Evolutionary conservation across 1,140 invertebrate species (phyloP).

Genomic region (Euglossa dilemma): DNA sequence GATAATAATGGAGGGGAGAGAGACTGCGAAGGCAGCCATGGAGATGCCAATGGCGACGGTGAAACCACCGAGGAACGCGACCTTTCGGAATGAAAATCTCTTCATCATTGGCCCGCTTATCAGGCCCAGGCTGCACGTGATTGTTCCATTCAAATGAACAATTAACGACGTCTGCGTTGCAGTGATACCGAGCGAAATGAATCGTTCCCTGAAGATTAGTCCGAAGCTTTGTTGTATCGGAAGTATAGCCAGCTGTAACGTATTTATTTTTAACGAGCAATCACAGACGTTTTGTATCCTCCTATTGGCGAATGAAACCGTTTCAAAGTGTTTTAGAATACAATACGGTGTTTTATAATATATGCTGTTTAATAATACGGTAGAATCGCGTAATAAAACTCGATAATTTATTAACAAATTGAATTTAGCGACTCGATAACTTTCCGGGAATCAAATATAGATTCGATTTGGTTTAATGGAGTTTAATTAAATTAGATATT

Average conservation of each 20-base stretch:
- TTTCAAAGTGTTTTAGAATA: no score
- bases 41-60: constrained; percentile 82
- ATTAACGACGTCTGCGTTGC: constrained; percentile 84
- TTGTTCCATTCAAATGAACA: constrained; percentile 85
- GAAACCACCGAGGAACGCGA: constrained; percentile 82
- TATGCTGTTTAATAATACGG: no score
- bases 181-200: constrained; percentile 83
- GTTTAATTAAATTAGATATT: no score
- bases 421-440: no score
- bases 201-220: constrained; percentile 86
- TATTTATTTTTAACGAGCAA: neutral
- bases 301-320: no score
- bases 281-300: neutral
- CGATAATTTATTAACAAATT: no score
- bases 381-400: no score
- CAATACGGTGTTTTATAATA: no score
- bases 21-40: constrained; percentile 80
- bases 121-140: constrained; percentile 81
- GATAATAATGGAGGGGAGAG: constrained; percentile 83
- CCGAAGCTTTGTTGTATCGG: constrained; percentile 86
- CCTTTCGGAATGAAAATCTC: constrained; percentile 84
- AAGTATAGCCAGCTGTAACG: constrained; percentile 83
- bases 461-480: no score
- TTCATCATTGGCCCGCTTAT: constrained; percentile 84
- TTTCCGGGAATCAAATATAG: no score